A percentile compares a stretch with the other conserved stretches of the same genome.
These are phyloP conservation scores for Coptodon bakossiorum DNA, from an alignment of 2,113 vertebrate species.

Conservation along the genomic window DNA sequence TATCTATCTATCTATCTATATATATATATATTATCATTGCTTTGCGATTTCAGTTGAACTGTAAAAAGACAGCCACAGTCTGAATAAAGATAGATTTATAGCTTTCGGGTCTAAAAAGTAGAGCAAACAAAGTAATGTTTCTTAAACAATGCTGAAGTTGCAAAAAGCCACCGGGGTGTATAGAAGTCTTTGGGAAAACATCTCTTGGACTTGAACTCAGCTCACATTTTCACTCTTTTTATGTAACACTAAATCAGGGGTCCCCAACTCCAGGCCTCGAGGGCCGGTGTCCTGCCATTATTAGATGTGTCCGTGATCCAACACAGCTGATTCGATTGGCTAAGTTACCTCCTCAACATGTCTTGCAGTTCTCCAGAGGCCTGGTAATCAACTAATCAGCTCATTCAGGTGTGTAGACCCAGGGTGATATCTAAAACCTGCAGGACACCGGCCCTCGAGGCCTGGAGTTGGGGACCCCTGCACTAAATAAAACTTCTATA, in stretches of 20 bases:
- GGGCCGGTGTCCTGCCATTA: neutral
- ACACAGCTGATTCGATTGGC: neutral
- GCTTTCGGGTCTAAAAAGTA: neutral
- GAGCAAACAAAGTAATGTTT: neutral
- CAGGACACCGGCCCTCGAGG: neutral
- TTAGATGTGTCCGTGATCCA: rapidly evolving
- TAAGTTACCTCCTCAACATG: neutral
- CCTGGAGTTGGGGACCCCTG: neutral
- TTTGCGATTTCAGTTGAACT: neutral
- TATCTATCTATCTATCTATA: too few species aligned
- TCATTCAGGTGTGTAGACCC: neutral
- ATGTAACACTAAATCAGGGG: neutral
- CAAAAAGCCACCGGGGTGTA: neutral
- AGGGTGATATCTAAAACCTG: neutral
- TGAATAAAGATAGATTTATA: neutral
- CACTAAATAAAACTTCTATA: neutral
- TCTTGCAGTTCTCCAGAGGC: rapidly evolving
- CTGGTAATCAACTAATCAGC: rapidly evolving
- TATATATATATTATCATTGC: neutral
- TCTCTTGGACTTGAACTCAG: neutral
- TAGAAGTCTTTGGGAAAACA: neutral
- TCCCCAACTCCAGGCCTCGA: neutral
- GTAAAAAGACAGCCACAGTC: neutral
- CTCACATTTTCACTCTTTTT: neutral
- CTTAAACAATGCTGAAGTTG: neutral